These are phyloP conservation scores for Protophormia terraenovae DNA, from an alignment of 2,888 invertebrate genomes.

Conservation along the genomic window DNA sequence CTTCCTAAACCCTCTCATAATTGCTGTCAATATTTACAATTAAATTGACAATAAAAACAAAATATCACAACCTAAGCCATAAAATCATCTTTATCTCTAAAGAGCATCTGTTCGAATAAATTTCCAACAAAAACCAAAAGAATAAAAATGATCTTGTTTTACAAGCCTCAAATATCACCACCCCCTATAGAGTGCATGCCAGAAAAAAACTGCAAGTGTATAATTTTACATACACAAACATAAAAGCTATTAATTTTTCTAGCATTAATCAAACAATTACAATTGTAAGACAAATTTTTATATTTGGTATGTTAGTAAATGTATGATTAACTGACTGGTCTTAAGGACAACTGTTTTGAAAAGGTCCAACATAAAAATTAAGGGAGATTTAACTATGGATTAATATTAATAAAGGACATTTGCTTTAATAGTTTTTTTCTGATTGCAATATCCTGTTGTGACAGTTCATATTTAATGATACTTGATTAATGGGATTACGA, in stretches of 20 bases:
- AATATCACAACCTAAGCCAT: constrained; percentile 54
- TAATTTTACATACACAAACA: neutral
- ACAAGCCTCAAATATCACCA: constrained; percentile 46
- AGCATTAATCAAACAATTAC: constrained; percentile 61
- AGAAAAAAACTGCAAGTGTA: neutral
- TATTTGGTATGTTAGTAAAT: neutral
- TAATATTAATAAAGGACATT: constrained; percentile 47
- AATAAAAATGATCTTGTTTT: constrained; percentile 50
- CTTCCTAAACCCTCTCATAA: constrained; percentile 37
- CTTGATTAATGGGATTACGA: constrained; percentile 55
- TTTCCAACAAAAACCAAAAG: neutral
- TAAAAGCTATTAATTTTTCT: constrained; percentile 37
- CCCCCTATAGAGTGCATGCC: constrained; percentile 5
- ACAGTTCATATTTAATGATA: constrained; percentile 59
- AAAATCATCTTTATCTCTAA: neutral
- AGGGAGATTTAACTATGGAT: constrained; percentile 25
- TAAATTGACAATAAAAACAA: constrained; percentile 19
- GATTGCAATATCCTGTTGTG: constrained; percentile 63
- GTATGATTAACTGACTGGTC: constrained; percentile 8
- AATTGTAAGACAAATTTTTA: constrained; percentile 61
- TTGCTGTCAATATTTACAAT: constrained; percentile 64
- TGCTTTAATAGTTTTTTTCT: constrained; percentile 62
- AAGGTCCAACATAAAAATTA: neutral
- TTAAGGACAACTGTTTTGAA: constrained; percentile 33
- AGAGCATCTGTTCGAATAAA: constrained; percentile 59